Evolutionary conservation across 2,797 vertebrate genomes (phyloP).

Genomic region (Sebastes itinus): DNA sequence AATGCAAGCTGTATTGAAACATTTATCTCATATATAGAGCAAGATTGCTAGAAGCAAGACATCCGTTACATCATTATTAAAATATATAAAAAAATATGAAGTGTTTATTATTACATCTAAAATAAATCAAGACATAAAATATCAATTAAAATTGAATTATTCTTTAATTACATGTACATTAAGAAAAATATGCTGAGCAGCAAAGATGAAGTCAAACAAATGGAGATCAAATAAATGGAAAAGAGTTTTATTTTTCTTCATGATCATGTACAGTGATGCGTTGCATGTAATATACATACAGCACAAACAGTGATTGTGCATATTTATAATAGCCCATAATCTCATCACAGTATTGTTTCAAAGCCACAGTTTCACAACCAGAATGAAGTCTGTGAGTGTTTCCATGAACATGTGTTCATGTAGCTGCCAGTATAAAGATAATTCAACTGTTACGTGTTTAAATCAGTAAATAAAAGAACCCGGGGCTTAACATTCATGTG

Average conservation of each 20-base stretch:
- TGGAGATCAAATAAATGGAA: background rate
- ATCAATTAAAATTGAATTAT: background rate
- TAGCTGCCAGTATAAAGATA: slow-evolving; percentile 15
- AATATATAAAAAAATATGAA: background rate
- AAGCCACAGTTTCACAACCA: background rate
- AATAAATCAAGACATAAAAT: background rate
- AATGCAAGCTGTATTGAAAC: background rate
- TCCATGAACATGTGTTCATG: background rate
- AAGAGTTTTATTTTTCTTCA: slow-evolving; percentile 15
- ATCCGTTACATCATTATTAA: no score
- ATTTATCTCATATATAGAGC: no score
- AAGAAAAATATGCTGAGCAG: background rate
- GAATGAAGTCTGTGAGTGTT: background rate
- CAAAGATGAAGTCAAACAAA: background rate
- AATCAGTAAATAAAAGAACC: background rate
- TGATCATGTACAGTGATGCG: background rate
- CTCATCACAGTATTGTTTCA: background rate
- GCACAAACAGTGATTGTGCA: background rate
- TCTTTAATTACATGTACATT: background rate
- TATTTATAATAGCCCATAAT: background rate
- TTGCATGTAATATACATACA: background rate
- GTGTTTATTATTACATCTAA: background rate
- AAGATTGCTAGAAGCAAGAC: no score
- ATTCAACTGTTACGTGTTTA: background rate
- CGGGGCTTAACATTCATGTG: background rate